These are phyloP conservation scores for Ciconia stormi DNA, from an alignment of 2,113 vertebrate species.

Conservation along the genomic window DNA sequence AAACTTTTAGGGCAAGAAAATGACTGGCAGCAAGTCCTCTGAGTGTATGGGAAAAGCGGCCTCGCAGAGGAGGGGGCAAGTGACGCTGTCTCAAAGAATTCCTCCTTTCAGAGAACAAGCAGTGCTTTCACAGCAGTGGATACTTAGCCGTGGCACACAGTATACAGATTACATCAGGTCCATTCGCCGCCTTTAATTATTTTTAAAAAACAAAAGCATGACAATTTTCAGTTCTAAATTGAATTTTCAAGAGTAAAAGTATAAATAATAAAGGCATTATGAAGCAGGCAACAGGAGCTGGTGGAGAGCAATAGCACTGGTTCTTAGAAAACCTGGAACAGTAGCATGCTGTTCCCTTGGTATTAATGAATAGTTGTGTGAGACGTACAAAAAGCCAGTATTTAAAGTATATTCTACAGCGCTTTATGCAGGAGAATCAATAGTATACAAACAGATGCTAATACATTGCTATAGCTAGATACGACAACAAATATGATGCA, in stretches of 20 bases:
- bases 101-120: constrained; percentile 61
- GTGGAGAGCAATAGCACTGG: not conserved
- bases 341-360: not conserved
- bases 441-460: not conserved
- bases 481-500: not conserved
- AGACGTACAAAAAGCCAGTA: not conserved
- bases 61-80: constrained; percentile 24
- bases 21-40: not conserved
- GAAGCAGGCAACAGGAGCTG: not conserved
- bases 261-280: not conserved
- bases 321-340: constrained; percentile 32
- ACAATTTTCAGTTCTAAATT: not conserved
- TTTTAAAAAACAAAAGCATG: not conserved
- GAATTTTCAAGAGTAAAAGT: constrained; percentile 2
- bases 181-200: not conserved
- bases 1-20: not conserved
- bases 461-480: not conserved
- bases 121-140: constrained; percentile 39
- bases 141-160: not conserved
- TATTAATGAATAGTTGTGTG: not conserved
- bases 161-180: constrained; percentile 31
- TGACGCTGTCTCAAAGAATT: constrained; percentile 13
- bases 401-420: not conserved
- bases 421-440: not conserved
- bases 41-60: not conserved